Conservation (phyloP, 2,797 vertebrate genomes). For the Acanthornis magna region DNA sequence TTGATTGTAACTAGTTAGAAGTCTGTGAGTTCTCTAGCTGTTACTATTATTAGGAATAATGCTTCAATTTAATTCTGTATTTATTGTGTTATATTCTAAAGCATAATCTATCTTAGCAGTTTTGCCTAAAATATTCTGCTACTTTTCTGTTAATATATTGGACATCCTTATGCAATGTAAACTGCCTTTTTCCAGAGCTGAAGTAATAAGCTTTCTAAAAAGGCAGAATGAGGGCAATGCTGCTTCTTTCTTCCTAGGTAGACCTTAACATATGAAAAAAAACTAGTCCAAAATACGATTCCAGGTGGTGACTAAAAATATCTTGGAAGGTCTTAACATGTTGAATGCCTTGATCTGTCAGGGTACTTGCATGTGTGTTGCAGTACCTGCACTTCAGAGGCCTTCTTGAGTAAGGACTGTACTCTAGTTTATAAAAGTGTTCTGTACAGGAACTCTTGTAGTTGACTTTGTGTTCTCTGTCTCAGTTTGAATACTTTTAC, state of each 20-base stretch:
- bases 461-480: not conserved
- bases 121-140: not conserved
- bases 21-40: not conserved
- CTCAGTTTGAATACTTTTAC: not conserved
- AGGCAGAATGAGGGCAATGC: slow-evolving; percentile 50
- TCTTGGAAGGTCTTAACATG: not conserved
- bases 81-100: not conserved
- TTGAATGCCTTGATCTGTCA: not conserved
- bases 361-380: not conserved
- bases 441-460: not conserved
- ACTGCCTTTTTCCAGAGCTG: slow-evolving; percentile 20
- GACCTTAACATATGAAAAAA: slow-evolving; percentile 6
- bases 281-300: slow-evolving; percentile 40
- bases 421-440: not conserved
- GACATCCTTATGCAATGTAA: not conserved
- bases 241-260: slow-evolving; percentile 19
- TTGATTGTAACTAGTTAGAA: not conserved
- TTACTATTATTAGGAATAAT: not conserved
- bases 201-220: slow-evolving; percentile 28
- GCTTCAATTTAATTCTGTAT: not conserved
- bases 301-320: slow-evolving; percentile 39
- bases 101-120: not conserved
- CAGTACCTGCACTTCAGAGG: not conserved
- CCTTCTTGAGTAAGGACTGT: not conserved
- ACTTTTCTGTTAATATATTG: not conserved